Evolutionary conservation across 1,140 invertebrate genomes (phyloP), one percentile per base, ranked within the genome.

Genomic region (Magallana angulata): DNA sequence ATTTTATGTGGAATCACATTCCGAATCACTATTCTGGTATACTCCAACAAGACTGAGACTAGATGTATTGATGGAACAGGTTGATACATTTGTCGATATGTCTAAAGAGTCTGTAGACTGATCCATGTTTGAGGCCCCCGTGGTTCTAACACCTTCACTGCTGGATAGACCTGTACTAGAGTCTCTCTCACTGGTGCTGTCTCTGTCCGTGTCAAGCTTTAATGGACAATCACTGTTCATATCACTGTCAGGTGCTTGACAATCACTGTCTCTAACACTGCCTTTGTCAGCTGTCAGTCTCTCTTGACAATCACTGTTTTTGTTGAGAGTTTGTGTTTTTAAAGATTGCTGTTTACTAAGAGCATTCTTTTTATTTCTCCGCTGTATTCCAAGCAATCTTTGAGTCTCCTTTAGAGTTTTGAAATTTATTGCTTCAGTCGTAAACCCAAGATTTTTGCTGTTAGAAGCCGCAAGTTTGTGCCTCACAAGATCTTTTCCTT

Each of bases 321-420:
- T 57, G 30, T 83, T 57, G 30, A n/a, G 30, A 56, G 30, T 80
- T n/a, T 80, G 16, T 12, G 30, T 18, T 80, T 18, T 80, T 80
- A 80, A 3, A 1, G 24, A 16, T 56, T 58, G 57, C 7, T 7
- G 57, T 16, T 57, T 48, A 48, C 36, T 48, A 48, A 48, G 82
- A 57, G 16, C 14, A 56, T 24, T 58, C 57, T 36, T 82, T 62
- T 81, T 62, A 36, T 82, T 59, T 82, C 36, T 57, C 81, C 57
- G 59, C 12, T 80, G 24, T 0, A 87, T 82, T 57, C 85, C 85
- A 1, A 87, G 57, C 2, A 82, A n/a, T 30, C 62, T 87, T 14
- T 82, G 59, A 87, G 36, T 82, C 58, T 62, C 57, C 48, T 16
- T 82, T 36, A 82, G 36, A 5, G 85, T 82, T 87, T 59, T 87